Evolutionary conservation across 2,797 vertebrate species (phyloP), one percentile per base, ranked within the genome.

Genomic region (Leptodactylus fallax): DNA sequence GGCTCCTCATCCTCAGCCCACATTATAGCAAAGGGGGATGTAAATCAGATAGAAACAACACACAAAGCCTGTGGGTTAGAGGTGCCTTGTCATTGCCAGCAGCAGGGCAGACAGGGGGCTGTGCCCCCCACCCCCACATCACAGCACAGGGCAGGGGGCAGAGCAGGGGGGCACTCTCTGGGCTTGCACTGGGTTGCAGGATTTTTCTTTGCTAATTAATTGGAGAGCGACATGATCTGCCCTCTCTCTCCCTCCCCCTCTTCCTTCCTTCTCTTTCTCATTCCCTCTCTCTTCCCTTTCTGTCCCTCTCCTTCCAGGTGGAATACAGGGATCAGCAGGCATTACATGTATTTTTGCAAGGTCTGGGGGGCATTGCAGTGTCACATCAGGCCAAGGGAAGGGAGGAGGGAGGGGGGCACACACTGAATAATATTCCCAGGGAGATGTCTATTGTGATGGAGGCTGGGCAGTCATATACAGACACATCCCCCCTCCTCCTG

Each of bases 31-130:
- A 93, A 94, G 93, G 90, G 69, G 92, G 71, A 79, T 82, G 83
- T 91, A 91, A 88, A 91, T 90, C 91, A 91, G 80, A 90, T 76
- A 85, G 36, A 86, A 71, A 71, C 71, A 83, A 36, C 63, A 95
- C 96, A 97, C 97, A 98, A 98, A 97, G 97, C 97, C 93, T 92
- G 83, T 93, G 95, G 96, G 96, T 95, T 96, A 93, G 95, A 96
- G 96, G 96, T 85, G 96, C 95, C 96, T 95, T 96, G 97, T 96
- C 96, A 96, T 95, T 95, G 77, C 83, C 27, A 72, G 76, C 25
- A 74, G 21, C 78, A 27, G 87, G 77, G 82, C 87, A 85, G 74
- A 63, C 69, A 76, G 36, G 45, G 27, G 67, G 53, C 49, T 47
- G 14, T 56, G 61, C 72, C 83, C 79, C 47, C 51, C 65, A 60